Conservation (phyloP, 2,888 invertebrate species). For the Nemurella pictetii region DNA sequence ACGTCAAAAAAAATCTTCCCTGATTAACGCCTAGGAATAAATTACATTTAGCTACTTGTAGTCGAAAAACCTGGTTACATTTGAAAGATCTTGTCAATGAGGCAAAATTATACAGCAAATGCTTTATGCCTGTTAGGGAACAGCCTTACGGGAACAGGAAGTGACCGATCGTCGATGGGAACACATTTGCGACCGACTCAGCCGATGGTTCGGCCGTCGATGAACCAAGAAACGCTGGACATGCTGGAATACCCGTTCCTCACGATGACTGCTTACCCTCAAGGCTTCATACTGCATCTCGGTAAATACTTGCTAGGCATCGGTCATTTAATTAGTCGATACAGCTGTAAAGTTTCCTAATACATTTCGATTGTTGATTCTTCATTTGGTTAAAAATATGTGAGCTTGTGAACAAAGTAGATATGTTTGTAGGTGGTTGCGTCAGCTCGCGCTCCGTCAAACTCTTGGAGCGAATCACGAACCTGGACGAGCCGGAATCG, state of each 20-base stretch:
- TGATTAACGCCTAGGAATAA: too few species aligned
- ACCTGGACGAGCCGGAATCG: conserved; percentile 86
- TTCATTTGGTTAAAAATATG: not conserved
- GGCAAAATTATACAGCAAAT: too few species aligned
- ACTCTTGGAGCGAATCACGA: conserved; percentile 76
- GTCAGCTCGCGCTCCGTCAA: conserved; percentile 85
- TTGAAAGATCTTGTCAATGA: too few species aligned
- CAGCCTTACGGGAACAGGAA: conserved; percentile 64
- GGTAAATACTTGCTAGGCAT: conserved; percentile 58
- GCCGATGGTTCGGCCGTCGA: conserved; percentile 58
- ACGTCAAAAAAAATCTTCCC: too few species aligned
- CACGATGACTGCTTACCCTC: conserved; percentile 87
- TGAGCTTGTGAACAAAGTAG: not conserved
- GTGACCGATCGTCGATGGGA: conserved; percentile 56
- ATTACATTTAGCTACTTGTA: too few species aligned
- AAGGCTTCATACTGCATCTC: conserved; percentile 84
- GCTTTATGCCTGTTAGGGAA: conserved; percentile 61
- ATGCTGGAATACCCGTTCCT: conserved; percentile 95
- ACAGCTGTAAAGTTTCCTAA: not conserved
- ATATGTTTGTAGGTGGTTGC: conserved; percentile 64
- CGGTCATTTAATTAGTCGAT: not conserved
- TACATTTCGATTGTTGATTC: not conserved
- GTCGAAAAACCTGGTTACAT: too few species aligned
- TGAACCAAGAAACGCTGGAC: conserved; percentile 79
- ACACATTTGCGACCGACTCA: conserved; percentile 45